These are phyloP conservation scores for Molossus alvarezi DNA, from an alignment of 2,797 vertebrate genomes.

Conservation along the genomic window DNA sequence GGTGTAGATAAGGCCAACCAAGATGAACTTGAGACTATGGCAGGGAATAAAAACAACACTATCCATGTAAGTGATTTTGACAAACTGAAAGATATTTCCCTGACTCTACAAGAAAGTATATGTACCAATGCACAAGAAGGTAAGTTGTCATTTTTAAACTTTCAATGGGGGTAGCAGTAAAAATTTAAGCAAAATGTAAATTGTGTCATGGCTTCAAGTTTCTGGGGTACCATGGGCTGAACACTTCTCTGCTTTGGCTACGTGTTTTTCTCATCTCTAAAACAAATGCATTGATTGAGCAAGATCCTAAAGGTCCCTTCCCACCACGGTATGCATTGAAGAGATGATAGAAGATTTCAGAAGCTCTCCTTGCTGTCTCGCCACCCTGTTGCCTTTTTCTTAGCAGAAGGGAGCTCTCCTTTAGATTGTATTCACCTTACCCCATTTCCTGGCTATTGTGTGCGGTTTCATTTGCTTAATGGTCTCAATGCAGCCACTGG, in stretches of 20 bases:
- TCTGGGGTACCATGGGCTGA: background rate
- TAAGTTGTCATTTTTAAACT: conserved; percentile 69
- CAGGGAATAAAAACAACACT: conserved; percentile 83
- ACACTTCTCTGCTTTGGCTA: background rate
- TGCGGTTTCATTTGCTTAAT: background rate
- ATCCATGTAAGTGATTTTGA: conserved; percentile 86
- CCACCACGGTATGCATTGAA: background rate
- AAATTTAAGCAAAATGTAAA: background rate
- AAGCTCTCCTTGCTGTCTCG: background rate
- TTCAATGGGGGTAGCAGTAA: background rate
- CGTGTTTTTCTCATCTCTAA: background rate
- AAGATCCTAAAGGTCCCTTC: background rate
- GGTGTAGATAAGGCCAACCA: conserved; percentile 90
- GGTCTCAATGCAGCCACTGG: background rate
- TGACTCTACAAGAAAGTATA: conserved; percentile 79
- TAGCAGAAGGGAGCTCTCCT: background rate
- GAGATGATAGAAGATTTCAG: background rate
- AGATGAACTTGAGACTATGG: conserved; percentile 85
- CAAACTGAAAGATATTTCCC: conserved; percentile 82
- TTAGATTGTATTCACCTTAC: background rate
- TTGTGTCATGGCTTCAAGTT: background rate
- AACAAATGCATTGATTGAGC: background rate
- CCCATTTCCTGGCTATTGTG: background rate
- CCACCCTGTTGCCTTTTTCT: background rate
- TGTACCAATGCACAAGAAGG: conserved; percentile 79